phyloP scores from a whole-genome alignment of 2,888 invertebrate genomes.

The Drosophila birchii region DNA sequence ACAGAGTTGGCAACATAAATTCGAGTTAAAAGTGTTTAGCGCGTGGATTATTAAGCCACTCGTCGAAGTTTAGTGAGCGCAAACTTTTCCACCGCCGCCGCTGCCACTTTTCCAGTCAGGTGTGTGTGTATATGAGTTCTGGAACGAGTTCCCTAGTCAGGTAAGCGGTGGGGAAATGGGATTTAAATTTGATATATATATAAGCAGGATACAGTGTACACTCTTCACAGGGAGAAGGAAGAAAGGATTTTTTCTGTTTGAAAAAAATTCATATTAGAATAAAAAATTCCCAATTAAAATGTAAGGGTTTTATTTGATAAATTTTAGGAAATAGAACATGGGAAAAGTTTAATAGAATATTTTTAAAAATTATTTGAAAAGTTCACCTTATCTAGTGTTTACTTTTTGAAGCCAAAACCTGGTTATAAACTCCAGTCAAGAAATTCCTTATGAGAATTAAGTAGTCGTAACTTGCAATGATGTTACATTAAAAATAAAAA shows the following conservation, averaged over 20 bases:
- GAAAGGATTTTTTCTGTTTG: not conserved
- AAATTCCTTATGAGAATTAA: slow-evolving; percentile 1
- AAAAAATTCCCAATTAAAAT: not conserved
- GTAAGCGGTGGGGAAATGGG: slow-evolving; percentile 4
- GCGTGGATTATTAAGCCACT: slow-evolving; percentile 33
- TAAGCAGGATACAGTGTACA: slow-evolving; percentile 7
- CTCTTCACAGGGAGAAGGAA: not conserved
- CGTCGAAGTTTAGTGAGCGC: slow-evolving; percentile 7
- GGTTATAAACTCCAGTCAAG: slow-evolving; percentile 7
- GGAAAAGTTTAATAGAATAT: not conserved
- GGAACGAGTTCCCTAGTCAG: slow-evolving; percentile 4
- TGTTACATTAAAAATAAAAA: not conserved
- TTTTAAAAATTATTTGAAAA: not conserved
- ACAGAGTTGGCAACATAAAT: slow-evolving; percentile 38
- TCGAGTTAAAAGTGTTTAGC: slow-evolving; percentile 38
- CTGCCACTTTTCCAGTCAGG: slow-evolving; percentile 15
- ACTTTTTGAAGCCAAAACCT: not conserved
- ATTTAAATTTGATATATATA: slow-evolving; percentile 14
- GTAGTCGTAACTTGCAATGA: slow-evolving; percentile 5
- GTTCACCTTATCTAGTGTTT: not conserved
- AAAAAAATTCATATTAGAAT: not conserved
- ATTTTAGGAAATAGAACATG: too few relatives aligned
- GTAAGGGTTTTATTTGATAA: too few relatives aligned
- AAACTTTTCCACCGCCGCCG: slow-evolving; percentile 5
- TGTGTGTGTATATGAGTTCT: slow-evolving; percentile 4